Evolutionary conservation across 2,797 vertebrate genomes (phyloP), one percentile per base, ranked within the genome.

Genomic region (Coregonus ussuriensis): DNA sequence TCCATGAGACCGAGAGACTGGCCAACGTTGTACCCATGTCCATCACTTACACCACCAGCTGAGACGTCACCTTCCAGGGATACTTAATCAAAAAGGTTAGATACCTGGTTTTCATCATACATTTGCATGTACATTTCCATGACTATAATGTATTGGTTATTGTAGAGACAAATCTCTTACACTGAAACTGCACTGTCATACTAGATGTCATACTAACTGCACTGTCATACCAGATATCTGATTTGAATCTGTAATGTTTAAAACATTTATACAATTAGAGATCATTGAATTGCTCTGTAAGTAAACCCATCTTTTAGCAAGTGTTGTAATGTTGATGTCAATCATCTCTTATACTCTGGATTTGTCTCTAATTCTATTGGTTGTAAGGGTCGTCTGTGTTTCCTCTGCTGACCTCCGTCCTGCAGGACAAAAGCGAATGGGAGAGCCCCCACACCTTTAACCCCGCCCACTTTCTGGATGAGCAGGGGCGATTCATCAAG

Each of bases 401-500:
- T 83, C 90, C 91, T 35, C 85, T 93, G 0, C 74, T 93, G 7
- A 83, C 83, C 0, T 91, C 93, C 67, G 92, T 91, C 6, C 81
- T 93, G 33, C 76, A 77, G 1, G 92, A 93, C 81, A 80, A 92
- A 66, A 86, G 18, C 1, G 83, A 91, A 74, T 94, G 93, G 93
- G 88, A 91, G 65, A 90, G 16, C 11, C 92, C 91, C 4, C 31
- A 87, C 72, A 83, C 79, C 6, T 94, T 94, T 74, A 90, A 93
- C 69, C 92, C 93, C 13, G 79, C 76, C 69, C 89, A 93, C 70
- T 94, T 94, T 78, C 83, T 94, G 74, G 88, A 93, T 78, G 53
- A 87, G 15, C 79, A 92, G 2, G 91, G 53, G 2, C 54, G 14
- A 35, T 73, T 73, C 25, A 6, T 56, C 71, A 73, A 73, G 31